Base-by-base conservation (phyloP, 2,797 vertebrate genomes). In the Ctenosaura bakeri region DNA sequence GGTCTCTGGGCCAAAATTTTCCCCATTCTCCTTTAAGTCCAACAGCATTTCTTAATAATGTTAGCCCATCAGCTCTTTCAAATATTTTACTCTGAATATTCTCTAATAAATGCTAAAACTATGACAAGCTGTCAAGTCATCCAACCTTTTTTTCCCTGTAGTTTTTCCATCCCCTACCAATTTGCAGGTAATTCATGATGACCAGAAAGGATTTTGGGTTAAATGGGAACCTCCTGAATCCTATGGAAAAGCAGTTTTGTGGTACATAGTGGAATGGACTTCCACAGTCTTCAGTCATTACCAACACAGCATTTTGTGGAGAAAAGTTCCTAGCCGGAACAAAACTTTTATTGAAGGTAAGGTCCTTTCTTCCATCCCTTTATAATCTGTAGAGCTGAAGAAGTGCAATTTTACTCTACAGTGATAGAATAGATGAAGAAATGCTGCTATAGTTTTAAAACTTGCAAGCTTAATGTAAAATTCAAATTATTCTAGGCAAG, bases 221-320 rank as follows among this genome's bases (percentile, higher is more conserved):
- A 74, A n/a, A 59, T 94, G 93, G 91, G 42, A 89, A 66, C 69
- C 0, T 24, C 93, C 90, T 0, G 24, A 1, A 24, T 10, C 0
- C 13, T 54, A 88, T 24, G 26, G 71, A 22, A 90, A 88, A 3
- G 1, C 92, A 32, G 90, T 79, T 0, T 80, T 96, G 87, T 96
- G 97, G 89, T 98, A 96, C 92, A 89, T 98, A 6, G 90, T 98
- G 42, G 97, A 99, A 90, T 98, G 98, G 98, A 86, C 78, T 0
- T 87, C 73, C 42, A 81, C 38, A n/a, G 0, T 69, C n/a, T 14
- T 66, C 77, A 90, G 1, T 0, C 62, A 1, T 91, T 91, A 89
- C 73, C 56, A 95, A 26, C 64, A 54, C 10, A 24, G 52, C 20
- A 56, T 96, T 83, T 92, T 85, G 14, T 99, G 98, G 98, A 90